A percentile compares a stretch with the other conserved stretches of the same genome.
Evolutionary conservation across 1,140 invertebrate species (phyloP).

Genomic region (Megalonaias nervosa): DNA sequence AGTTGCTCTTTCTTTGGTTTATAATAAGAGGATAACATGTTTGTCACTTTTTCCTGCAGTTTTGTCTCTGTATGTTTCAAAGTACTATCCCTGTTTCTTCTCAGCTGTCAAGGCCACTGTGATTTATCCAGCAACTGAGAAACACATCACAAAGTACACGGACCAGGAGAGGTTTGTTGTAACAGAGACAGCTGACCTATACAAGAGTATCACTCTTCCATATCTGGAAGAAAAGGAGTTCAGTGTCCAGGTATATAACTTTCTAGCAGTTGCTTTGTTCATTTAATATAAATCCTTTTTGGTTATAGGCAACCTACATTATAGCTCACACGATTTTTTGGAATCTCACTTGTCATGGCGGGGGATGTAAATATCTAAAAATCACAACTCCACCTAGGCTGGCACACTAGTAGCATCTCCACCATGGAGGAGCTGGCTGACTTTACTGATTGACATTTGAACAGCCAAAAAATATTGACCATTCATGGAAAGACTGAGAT

Average conservation of each 20-base stretch:
- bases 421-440: too few species aligned
- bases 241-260: conserved; percentile 77
- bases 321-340: too few species aligned
- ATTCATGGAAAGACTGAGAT: too few species aligned
- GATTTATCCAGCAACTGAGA: conserved; percentile 93
- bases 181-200: conserved; percentile 88
- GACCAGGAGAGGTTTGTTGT: conserved; percentile 82
- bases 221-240: conserved; percentile 75
- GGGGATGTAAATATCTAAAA: too few species aligned
- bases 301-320: too few species aligned
- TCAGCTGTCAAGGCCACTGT: conserved; percentile 87
- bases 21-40: neutral
- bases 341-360: too few species aligned
- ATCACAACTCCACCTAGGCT: too few species aligned
- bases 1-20: neutral
- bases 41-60: conserved; percentile 79
- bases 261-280: too few species aligned
- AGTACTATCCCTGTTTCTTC: conserved; percentile 52
- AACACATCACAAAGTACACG: conserved; percentile 91
- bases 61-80: conserved; percentile 3
- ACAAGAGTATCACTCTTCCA: conserved; percentile 84
- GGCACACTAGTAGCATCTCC: too few species aligned
- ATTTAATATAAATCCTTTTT: too few species aligned
- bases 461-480: too few species aligned
- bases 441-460: too few species aligned